Percentiles rank a stretch among this genome's conserved stretches.
Evolutionary conservation across 2,797 vertebrate genomes (phyloP).

Genomic region (Ataeniobius toweri): DNA sequence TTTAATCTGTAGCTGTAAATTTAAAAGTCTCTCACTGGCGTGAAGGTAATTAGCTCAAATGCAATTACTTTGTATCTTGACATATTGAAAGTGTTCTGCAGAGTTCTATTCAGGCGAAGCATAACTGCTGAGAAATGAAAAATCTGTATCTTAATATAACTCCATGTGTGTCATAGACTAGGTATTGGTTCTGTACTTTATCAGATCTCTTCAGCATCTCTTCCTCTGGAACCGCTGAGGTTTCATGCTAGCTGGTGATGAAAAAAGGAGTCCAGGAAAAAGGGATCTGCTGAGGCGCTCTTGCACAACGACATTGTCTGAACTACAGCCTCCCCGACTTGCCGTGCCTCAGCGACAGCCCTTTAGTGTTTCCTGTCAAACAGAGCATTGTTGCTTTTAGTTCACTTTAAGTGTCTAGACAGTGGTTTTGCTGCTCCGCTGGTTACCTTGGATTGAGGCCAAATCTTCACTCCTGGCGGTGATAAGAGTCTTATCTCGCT

Average conservation of each 20-base stretch:
- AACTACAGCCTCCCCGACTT: constrained; percentile 74
- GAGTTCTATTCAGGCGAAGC: background rate
- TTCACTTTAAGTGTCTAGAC: constrained; percentile 87
- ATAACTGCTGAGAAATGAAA: background rate
- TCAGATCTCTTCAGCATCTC: constrained; percentile 4
- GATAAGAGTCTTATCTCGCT: constrained; percentile 87
- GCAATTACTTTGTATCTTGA: background rate
- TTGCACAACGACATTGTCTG: constrained; percentile 81
- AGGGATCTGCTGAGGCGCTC: constrained; percentile 79
- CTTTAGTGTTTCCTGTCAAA: constrained; percentile 86
- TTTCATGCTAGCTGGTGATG: constrained; percentile 73
- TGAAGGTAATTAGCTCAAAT: constrained; percentile 3
- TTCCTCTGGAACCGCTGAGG: constrained; percentile 43
- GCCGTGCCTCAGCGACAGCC: constrained; percentile 77
- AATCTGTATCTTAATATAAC: background rate
- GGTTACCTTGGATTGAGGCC: constrained; percentile 85
- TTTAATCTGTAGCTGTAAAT: background rate
- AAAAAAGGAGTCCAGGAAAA: constrained; percentile 69
- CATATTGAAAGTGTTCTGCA: background rate
- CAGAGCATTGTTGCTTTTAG: constrained; percentile 82
- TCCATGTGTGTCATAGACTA: background rate
- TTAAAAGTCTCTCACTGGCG: background rate
- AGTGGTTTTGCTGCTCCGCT: constrained; percentile 85
- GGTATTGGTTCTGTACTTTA: background rate
- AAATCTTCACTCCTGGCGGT: constrained; percentile 83